Base-by-base conservation (phyloP, 2,797 vertebrate species). In the Loris lydekkerianus region DNA sequence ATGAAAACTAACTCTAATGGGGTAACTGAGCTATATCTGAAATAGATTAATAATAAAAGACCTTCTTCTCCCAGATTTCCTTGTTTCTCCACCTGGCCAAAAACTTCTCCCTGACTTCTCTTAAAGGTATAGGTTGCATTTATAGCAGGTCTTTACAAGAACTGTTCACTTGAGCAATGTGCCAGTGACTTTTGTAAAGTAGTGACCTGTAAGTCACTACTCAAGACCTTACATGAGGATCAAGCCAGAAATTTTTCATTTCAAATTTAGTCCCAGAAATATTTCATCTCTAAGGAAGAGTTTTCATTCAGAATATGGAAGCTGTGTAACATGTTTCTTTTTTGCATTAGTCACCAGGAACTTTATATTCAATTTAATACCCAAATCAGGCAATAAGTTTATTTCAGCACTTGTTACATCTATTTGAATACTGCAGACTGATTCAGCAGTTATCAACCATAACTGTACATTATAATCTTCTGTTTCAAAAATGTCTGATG, bases 301-400 rank as follows among this genome's bases (percentile, higher is more conserved):
- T 29, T 96, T 60, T 83, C 53, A 86, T 77, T 86, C 43, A 86
- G 25, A 89, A 97, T 63, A 86, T 61, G 56, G 81, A 93, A 90
- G 21, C 58, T 15, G 1, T 8, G 1, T 61, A 49, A 60, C n/a
- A 17, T 83, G 56, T 56, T 92, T 76, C 34, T 25, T 29, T 23
- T 90, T 89, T 58, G 29, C 29, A 40, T 83, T 65, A 25, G 46
- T 67, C 72, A 53, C 34, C 65, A 65, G 89, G 7, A 20, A 94
- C 29, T 76, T 37, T 86, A n/a, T 85, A 29, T 23, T 89, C n/a
- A 72, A 37, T 56, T 58, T 37, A 84, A 56, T 17, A 70, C 58
- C 21, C 65, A 70, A 82, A 72, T 43, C 63, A 86, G 37, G 17
- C 82, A 81, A 85, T 69, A 76, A 3, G 0, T 89, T 65, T 80